Evolutionary conservation across 2,113 vertebrate genomes (phyloP), one percentile per base, ranked within the genome.

Genomic region (Istiophorus platypterus): DNA sequence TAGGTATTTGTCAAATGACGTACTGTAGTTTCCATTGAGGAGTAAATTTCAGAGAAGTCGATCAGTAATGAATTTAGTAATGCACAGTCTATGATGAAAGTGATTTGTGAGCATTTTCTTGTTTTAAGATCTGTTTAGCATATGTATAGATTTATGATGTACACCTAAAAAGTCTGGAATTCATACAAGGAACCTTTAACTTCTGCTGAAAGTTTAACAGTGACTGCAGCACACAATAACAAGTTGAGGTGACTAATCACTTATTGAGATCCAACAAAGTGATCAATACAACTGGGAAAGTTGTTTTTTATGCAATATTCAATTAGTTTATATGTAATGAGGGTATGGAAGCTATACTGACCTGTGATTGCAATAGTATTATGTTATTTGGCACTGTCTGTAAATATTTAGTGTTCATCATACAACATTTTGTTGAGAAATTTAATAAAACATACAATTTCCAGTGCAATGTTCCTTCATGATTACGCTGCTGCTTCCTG

Each of bases 381-480:
- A 31, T 79, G 63, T 58, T 65, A 56, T 65, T 78, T 80, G 71
- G 67, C 85, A 86, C 51, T 84, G 63, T 75, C 47, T 88, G 87
- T 89, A 87, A 71, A 89, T 87, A 88, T 67, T 76, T 47, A 11
- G 26, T 49, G 66, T 79, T 51, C 26, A 41, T 68, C 31, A 24
- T 57, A 52, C 20, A 73, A 54, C 14, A 22, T 34, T 78, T 84
- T 88, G 37, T 73, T 41, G 54, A 31, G 5, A 79, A 65, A 56
- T 65, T 15, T 34, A 82, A 85, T 78, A 80, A 84, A 88, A 64
- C 4, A 64, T 34, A 17, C 27, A 61, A 62, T 79, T 42, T 68
- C 15, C n/a, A 63, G 15, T 59, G 20, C 0, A 18, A 2, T 42
- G 41, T 76, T 65, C 41, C 0, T 15, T 63, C 22, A 15, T 72